Evolutionary conservation across 2,113 vertebrate genomes (phyloP), one percentile per base, ranked within the genome.

Genomic region (Carassius gibelio): DNA sequence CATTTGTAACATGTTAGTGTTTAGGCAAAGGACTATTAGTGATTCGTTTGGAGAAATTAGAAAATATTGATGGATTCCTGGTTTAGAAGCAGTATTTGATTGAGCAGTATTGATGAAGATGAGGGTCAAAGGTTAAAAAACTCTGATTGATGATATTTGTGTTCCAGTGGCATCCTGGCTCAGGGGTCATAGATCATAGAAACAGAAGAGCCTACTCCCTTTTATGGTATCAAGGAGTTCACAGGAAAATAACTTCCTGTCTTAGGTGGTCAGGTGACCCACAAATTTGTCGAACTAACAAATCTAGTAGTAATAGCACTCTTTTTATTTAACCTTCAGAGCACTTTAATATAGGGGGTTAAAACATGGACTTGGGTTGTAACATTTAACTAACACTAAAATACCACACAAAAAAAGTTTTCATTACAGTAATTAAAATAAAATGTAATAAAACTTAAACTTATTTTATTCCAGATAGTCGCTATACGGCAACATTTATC

Each of bases 231-330:
- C 61, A 85, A 17, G 48, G 45, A 48, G 48, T 23, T 64, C 23
- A 77, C 77, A 78, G 62, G 52, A 77, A 66, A 74, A 85, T 7
- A 17, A 26, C 30, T 85, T 86, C 83, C 85, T 85, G 57, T 75
- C 62, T 62, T 34, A 76, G 9, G n/a, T 0, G 5, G 77, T 17
- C 36, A 45, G 57, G 13, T 84, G 85, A 83, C 59, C 48, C 42
- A 80, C 34, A 80, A 14, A 42, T 23, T 38, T 14, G 6, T 36
- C 34, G 26, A 76, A 52, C 48, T 34, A 76, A 71, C 68, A 14
- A 76, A 17, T 50, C 48, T 55, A 14, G 42, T 4, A 45, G 10
- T n/a, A 72, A 4, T 3, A 21, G 17, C 21, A 71, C 34, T 21
- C 0, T 71, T 71, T 71, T 71, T 38, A 69, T 71, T 71, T 71